Percentiles rank a stretch among this genome's conserved stretches.
Evolutionary conservation across 2,113 vertebrate species (phyloP).

Genomic region (Tautogolabrus adspersus): DNA sequence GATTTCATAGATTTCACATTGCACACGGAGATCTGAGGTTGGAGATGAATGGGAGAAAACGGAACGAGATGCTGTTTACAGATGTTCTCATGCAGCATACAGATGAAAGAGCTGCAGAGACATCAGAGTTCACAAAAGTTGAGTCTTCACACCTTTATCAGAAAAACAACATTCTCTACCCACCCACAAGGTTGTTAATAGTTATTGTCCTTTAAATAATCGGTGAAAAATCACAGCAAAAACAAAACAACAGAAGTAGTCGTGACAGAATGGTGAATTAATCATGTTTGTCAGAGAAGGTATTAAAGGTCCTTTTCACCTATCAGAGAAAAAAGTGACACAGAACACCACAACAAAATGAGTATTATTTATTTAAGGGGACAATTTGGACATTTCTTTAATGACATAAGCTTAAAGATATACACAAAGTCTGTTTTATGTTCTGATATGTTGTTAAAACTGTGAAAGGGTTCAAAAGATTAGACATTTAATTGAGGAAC

Average conservation of each 20-base stretch:
- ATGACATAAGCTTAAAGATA: no score
- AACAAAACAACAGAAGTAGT: background rate
- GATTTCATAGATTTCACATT: constrained; percentile 27
- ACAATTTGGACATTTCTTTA: no score
- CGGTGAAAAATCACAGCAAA: no score
- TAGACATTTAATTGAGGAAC: no score
- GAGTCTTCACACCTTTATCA: background rate
- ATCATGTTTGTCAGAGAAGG: background rate
- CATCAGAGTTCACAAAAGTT: background rate
- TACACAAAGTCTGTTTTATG: no score
- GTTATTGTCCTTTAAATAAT: background rate
- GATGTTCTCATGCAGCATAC: constrained; percentile 2
- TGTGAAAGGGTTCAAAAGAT: no score
- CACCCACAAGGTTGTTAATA: background rate
- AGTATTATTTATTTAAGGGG: no score
- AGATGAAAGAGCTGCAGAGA: constrained; percentile 13
- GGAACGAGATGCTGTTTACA: background rate
- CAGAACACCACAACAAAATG: no score
- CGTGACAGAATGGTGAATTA: background rate
- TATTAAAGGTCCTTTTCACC: background rate
- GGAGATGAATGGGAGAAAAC: constrained; percentile 9
- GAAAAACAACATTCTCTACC: background rate
- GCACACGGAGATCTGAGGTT: background rate
- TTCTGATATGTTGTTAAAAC: no score
- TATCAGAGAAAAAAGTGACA: no score